Evolutionary conservation across 2,797 vertebrate species (phyloP), one percentile per base, ranked within the genome.

Genomic region (Cuniculus paca): DNA sequence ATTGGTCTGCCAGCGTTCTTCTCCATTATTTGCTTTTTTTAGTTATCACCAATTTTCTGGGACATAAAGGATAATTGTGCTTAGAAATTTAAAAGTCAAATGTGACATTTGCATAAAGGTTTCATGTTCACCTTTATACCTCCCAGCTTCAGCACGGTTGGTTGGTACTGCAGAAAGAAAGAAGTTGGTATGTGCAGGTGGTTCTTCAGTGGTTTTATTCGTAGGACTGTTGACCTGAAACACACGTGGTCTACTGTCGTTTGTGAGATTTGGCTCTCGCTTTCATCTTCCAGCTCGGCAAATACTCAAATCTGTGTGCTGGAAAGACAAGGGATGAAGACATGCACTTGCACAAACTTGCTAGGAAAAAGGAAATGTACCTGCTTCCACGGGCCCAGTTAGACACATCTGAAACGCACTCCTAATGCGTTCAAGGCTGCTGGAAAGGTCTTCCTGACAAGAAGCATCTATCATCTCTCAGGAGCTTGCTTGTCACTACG

Each of bases 31-130:
- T 97, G 75, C 92, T 96, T 97, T 98, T 92, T 90, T 94, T 87
- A 97, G 94, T 98, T 97, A 97, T 97, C 80, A 86, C 81, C 60
- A 52, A 88, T 98, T 97, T 97, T 97, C 95, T 96, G 93, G 97
- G 98, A 97, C 96, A 96, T 86, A 92, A 95, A 91, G 86, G 97
- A 96, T 97, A 97, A 98, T 97, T 97, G 93, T 96, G 94, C 95
- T 97, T 81, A 93, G 74, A 52, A 98, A 98, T 99, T 98, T 98
- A 91, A 98, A 98, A 98, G 97, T 98, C 97, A 98, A 98, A 98
- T 98, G 83, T 98, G 92, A 45, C 87, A 98, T 98, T 98, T 98
- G 93, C 97, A 98, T 98, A 95, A 98, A 97, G 90, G 87, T 96
- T 98, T 97, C 31, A 61, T 96, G 97, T 96, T 98, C 96, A 97